A percentile compares a stretch with the other conserved stretches of the same genome.
Conservation (phyloP, 1,140 invertebrate genomes). For the Lasioglossum albipes region DNA sequence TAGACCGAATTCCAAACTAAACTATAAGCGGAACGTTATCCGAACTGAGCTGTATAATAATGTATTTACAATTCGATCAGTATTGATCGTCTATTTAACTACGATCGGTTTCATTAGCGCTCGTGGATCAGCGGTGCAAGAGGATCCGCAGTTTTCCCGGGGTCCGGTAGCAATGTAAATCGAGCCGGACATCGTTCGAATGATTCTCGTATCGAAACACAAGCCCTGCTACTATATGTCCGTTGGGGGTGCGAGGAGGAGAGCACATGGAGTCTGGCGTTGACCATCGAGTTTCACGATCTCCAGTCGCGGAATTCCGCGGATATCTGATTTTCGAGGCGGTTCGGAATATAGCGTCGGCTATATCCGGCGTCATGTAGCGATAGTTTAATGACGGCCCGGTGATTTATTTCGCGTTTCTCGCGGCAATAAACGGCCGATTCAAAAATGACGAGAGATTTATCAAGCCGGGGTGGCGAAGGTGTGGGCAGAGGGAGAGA, state of each 20-base stretch:
- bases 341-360: not conserved
- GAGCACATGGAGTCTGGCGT: not conserved
- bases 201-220: constrained; percentile 44
- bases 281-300: constrained; percentile 2
- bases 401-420: constrained; percentile 50
- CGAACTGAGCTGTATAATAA: no score
- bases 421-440: constrained; percentile 51
- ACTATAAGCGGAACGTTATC: no score
- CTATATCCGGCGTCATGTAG: constrained; percentile 35
- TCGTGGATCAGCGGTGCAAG: not conserved
- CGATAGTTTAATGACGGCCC: constrained; percentile 34
- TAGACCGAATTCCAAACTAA: no score
- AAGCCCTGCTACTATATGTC: not conserved
- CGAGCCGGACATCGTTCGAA: not conserved
- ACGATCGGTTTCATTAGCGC: no score
- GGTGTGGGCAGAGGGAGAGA: not conserved
- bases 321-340: constrained; percentile 45
- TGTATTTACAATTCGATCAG: no score
- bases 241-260: no score
- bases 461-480: constrained; percentile 34
- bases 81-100: no score
- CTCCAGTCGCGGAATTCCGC: not conserved
- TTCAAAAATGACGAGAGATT: constrained; percentile 57
- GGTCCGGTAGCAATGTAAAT: not conserved
- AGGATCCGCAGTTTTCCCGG: not conserved